phyloP scores from a whole-genome alignment of 2,888 invertebrate genomes.

The Cataglyphis albicans region DNA sequence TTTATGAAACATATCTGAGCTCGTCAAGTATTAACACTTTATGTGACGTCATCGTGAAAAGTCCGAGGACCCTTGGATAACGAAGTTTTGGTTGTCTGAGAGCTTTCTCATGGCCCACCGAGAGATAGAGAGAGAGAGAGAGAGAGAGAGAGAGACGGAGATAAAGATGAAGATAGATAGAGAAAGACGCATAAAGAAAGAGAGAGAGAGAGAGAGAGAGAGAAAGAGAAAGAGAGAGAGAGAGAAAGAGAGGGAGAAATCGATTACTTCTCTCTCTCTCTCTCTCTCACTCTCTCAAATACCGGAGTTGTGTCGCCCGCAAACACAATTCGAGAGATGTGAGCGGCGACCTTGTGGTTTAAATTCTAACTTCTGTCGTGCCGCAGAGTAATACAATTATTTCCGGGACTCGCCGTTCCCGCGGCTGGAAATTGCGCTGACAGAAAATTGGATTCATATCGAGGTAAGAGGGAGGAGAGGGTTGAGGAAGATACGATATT shows the following conservation, averaged over 20 bases:
- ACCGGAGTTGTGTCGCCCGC: slow-evolving; percentile 61
- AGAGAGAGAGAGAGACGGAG: not conserved
- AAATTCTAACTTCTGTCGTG: slow-evolving; percentile 73
- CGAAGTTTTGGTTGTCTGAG: slow-evolving; percentile 44
- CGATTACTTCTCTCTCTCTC: slow-evolving; percentile 57
- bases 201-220: not conserved
- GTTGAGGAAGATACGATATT: slow-evolving; percentile 1
- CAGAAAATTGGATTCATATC: slow-evolving; percentile 66
- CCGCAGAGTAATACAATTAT: slow-evolving; percentile 71
- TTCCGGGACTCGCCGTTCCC: slow-evolving; percentile 46
- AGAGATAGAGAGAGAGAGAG: not conserved
- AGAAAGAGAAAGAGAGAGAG: not conserved
- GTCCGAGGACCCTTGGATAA: slow-evolving; percentile 23
- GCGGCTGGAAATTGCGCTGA: slow-evolving; percentile 68
- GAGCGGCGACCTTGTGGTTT: slow-evolving; percentile 73
- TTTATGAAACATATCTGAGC: not conserved
- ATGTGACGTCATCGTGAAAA: not conserved
- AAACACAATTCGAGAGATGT: slow-evolving; percentile 68
- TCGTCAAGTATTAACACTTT: not conserved
- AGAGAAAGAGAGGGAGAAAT: slow-evolving; percentile 26
- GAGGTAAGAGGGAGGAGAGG: not conserved
- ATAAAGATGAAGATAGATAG: not conserved
- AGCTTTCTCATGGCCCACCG: slow-evolving; percentile 56
- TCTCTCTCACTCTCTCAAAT: slow-evolving; percentile 29
- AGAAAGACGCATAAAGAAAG: no score